A percentile compares a stretch with the other conserved stretches of the same genome.
These are phyloP conservation scores for Meiosimyza decipiens DNA, from an alignment of 2,888 invertebrate species.

Conservation along the genomic window DNA sequence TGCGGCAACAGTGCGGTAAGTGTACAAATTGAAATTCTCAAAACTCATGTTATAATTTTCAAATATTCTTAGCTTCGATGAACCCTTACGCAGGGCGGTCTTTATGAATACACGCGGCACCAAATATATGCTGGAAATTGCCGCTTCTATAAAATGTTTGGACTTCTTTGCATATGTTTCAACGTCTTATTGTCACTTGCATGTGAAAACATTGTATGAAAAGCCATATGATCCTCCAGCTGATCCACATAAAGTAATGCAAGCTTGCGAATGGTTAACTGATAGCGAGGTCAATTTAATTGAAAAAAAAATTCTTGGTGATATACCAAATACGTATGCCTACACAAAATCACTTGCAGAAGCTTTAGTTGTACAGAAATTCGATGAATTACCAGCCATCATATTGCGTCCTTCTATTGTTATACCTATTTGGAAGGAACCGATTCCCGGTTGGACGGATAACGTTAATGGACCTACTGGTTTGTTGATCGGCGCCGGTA, in stretches of 20 bases:
- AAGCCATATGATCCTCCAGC: constrained; percentile 87
- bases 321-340: constrained; percentile 89
- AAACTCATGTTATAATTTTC: neutral
- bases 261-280: constrained; percentile 82
- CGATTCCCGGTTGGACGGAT: constrained; percentile 91
- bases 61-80: constrained; percentile 78
- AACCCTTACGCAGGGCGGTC: constrained; percentile 88
- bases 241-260: constrained; percentile 79
- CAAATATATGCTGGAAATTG: constrained; percentile 85
- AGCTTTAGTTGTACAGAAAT: constrained; percentile 81
- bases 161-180: constrained; percentile 79
- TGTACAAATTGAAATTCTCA: neutral
- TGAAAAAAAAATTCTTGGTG: constrained; percentile 76
- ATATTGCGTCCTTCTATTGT: constrained; percentile 91
- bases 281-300: constrained; percentile 76
- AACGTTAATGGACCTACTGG: constrained; percentile 95
- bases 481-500: constrained; percentile 82
- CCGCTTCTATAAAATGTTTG: constrained; percentile 80
- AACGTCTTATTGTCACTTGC: constrained; percentile 91
- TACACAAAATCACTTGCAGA: constrained; percentile 94
- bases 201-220: constrained; percentile 83
- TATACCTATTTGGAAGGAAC: constrained; percentile 87
- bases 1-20: constrained; percentile 75
- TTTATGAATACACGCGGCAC: constrained; percentile 93
- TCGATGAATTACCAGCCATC: constrained; percentile 79